A percentile compares a stretch with the other conserved stretches of the same genome.
phyloP scores from a whole-genome alignment of 2,797 vertebrate species.

The Rachycentron canadum region DNA sequence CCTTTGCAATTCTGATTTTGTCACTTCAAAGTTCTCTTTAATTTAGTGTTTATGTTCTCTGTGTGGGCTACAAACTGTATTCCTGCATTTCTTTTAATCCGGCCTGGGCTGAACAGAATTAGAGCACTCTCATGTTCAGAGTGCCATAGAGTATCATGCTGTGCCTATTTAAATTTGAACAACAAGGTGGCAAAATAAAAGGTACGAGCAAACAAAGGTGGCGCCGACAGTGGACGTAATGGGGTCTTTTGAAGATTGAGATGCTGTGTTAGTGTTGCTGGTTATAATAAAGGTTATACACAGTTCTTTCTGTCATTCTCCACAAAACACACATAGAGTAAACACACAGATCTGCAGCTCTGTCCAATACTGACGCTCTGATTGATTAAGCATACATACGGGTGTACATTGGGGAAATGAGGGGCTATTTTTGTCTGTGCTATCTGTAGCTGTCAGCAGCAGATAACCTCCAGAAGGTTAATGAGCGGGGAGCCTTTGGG shows the following conservation, averaged over 20 bases:
- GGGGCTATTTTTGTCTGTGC: constrained; percentile 72
- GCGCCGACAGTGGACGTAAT: background rate
- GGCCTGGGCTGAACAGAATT: constrained; percentile 8
- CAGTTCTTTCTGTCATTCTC: background rate
- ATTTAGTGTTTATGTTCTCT: constrained; percentile 18
- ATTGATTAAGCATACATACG: constrained; percentile 59
- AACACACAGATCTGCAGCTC: constrained; percentile 36
- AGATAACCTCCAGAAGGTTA: constrained; percentile 80
- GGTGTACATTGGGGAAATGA: constrained; percentile 58
- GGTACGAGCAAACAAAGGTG: constrained; percentile 32
- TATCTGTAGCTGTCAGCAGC: constrained; percentile 67
- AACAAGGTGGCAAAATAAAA: constrained; percentile 39
- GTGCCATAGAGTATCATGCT: constrained; percentile 4
- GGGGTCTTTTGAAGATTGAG: constrained; percentile 55
- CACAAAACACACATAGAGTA: background rate
- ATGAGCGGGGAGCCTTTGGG: constrained; percentile 73
- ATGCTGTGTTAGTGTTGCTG: background rate
- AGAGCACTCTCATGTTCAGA: constrained; percentile 51
- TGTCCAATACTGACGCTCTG: constrained; percentile 41
- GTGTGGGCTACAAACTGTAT: background rate
- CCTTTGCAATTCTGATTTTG: constrained; percentile 47
- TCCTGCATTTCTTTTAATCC: constrained; percentile 25
- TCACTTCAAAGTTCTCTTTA: constrained; percentile 31
- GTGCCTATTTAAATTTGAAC: constrained; percentile 37
- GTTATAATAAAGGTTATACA: constrained; percentile 25